These are phyloP conservation scores for Parazoanthus darwini DNA, from an alignment of 92 coral and sea anemone genomes.

Conservation along the genomic window DNA sequence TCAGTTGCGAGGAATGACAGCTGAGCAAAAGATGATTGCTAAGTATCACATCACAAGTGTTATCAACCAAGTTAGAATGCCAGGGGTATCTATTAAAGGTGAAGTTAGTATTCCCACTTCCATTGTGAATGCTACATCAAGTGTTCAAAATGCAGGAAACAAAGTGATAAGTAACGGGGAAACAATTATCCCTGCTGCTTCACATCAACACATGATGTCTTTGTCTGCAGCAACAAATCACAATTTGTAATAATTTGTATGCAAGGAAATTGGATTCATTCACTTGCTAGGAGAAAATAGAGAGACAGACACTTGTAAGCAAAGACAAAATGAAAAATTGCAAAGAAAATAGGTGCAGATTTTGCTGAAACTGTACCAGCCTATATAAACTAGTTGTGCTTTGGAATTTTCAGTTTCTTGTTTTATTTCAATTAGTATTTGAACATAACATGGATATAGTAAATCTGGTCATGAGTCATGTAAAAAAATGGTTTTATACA, in stretches of 20 bases:
- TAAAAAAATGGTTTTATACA: neutral
- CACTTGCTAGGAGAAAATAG: neutral
- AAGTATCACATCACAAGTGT: conserved; percentile 42
- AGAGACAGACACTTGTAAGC: neutral
- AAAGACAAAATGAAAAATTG: too few species aligned
- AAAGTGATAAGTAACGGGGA: neutral
- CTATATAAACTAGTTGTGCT: too few species aligned
- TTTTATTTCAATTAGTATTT: neutral
- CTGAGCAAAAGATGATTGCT: conserved; percentile 32
- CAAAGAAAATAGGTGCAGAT: too few species aligned
- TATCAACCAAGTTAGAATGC: conserved; percentile 39
- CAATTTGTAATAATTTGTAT: neutral
- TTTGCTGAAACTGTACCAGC: too few species aligned
- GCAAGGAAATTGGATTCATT: neutral
- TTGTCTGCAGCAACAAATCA: neutral
- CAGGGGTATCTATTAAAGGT: conserved; percentile 22
- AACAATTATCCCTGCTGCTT: neutral
- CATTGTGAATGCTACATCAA: neutral
- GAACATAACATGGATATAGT: neutral
- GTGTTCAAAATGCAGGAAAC: neutral
- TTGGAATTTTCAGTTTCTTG: neutral
- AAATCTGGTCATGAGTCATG: too few species aligned
- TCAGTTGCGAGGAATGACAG: conserved; percentile 35
- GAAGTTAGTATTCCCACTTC: conserved; percentile 28
- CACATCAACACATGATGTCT: conserved; percentile 1